Evolutionary conservation across 2,113 vertebrate species (phyloP).

Genomic region (Ceyx melanurus): DNA sequence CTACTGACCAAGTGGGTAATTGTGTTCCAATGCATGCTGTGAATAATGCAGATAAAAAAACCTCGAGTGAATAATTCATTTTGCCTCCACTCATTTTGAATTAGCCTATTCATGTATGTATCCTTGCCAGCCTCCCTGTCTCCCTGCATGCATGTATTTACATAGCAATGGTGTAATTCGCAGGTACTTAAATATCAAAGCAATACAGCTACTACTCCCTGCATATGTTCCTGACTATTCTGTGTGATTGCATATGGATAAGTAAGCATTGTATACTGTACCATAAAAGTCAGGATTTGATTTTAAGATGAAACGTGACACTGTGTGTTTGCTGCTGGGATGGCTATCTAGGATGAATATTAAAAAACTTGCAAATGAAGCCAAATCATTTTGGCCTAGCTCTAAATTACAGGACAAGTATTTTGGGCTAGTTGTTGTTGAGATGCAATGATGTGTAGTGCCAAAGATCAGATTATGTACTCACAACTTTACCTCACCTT

Average conservation of each 20-base stretch:
- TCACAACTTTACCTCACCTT: background rate
- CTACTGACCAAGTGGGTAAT: background rate
- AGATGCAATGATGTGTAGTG: accelerated
- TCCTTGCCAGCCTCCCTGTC: background rate
- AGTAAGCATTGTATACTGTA: background rate
- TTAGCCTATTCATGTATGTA: conserved; percentile 10
- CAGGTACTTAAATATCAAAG: conserved; percentile 45
- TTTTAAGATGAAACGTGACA: background rate
- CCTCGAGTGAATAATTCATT: conserved; percentile 45
- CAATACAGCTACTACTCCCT: background rate
- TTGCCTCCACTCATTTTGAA: conserved; percentile 12
- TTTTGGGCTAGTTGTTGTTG: background rate
- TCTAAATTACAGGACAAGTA: background rate
- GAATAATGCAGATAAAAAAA: conserved; percentile 44
- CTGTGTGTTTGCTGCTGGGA: background rate
- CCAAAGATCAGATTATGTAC: background rate
- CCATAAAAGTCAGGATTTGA: background rate
- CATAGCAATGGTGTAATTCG: background rate
- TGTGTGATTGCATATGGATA: background rate
- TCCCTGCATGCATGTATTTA: background rate
- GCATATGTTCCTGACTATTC: background rate
- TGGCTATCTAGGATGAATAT: background rate
- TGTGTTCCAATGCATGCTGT: background rate
- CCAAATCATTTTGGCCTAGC: background rate
- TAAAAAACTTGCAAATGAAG: background rate